Evolutionary conservation across 2,888 invertebrate species (phyloP).

Genomic region (Perizoma affinitatum): DNA sequence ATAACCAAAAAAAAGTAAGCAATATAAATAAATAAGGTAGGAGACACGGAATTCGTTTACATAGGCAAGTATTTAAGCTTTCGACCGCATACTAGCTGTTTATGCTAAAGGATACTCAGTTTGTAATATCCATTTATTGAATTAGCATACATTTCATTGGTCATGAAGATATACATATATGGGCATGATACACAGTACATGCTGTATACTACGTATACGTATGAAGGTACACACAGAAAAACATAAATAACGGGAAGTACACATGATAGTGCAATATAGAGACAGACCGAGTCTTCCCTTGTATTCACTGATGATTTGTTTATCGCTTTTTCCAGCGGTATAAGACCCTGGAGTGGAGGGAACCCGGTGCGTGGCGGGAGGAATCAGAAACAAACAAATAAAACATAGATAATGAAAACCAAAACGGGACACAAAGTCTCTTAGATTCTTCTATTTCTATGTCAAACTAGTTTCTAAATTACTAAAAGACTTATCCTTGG

Average conservation of each 20-base stretch:
- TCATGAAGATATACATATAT: constrained; percentile 24
- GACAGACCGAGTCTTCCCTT: constrained; percentile 81
- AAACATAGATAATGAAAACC: constrained; percentile 61
- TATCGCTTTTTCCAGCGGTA: constrained; percentile 81
- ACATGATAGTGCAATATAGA: constrained; percentile 66
- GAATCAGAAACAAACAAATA: constrained; percentile 70
- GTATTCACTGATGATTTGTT: constrained; percentile 80
- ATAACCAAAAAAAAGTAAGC: constrained; percentile 43
- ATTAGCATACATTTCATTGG: constrained; percentile 32
- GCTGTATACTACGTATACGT: constrained; percentile 67
- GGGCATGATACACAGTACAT: constrained; percentile 63
- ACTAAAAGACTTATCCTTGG: constrained; percentile 79
- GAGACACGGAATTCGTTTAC: constrained; percentile 12
- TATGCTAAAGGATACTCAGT: constrained; percentile 5
- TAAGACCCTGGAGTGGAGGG: constrained; percentile 76
- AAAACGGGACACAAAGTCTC: constrained; percentile 54
- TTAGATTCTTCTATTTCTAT: constrained; percentile 68
- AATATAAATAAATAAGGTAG: constrained; percentile 17
- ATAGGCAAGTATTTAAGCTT: constrained; percentile 18
- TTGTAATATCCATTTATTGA: constrained; percentile 5
- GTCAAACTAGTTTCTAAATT: constrained; percentile 67
- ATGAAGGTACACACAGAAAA: constrained; percentile 66
- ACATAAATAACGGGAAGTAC: constrained; percentile 62
- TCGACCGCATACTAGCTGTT: constrained; percentile 22
- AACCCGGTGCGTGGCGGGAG: constrained; percentile 72